Evolutionary conservation across 1,140 invertebrate genomes (phyloP).

Genomic region (Teleopsis dalmanni): DNA sequence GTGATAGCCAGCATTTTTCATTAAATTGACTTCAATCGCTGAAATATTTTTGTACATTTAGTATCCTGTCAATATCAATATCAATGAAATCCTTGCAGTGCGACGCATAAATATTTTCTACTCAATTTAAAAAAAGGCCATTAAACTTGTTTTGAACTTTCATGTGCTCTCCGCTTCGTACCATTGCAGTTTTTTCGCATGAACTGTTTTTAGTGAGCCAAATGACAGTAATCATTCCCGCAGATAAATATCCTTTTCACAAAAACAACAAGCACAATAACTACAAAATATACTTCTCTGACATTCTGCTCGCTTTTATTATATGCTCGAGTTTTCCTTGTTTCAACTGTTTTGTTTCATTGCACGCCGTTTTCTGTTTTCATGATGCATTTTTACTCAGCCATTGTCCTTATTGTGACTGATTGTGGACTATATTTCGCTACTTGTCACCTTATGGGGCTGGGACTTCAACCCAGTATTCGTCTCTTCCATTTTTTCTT

Average conservation of each 20-base stretch:
- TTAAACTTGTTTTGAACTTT: too few relatives aligned
- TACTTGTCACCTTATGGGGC: constrained; percentile 8
- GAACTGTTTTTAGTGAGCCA: constrained; percentile 7
- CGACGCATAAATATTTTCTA: too few relatives aligned
- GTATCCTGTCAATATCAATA: too few relatives aligned
- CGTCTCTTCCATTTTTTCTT: too few relatives aligned
- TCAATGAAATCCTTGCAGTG: too few relatives aligned
- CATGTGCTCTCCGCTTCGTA: too few relatives aligned
- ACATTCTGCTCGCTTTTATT: background rate
- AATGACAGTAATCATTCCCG: constrained; percentile 7
- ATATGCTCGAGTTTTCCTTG: background rate
- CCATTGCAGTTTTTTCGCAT: too few relatives aligned
- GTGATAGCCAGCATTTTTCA: too few relatives aligned
- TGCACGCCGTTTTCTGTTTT: background rate
- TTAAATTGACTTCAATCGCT: too few relatives aligned
- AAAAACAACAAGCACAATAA: background rate
- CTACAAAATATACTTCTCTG: background rate
- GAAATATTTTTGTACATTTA: too few relatives aligned
- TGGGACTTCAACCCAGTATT: too few relatives aligned
- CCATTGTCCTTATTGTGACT: constrained; percentile 9
- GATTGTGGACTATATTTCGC: constrained; percentile 8
- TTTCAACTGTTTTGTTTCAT: background rate
- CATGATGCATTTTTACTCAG: background rate
- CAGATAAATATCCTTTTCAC: background rate
- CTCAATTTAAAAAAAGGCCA: too few relatives aligned